phyloP scores from a whole-genome alignment of 2,888 invertebrate species.

The Plusia festucae region DNA sequence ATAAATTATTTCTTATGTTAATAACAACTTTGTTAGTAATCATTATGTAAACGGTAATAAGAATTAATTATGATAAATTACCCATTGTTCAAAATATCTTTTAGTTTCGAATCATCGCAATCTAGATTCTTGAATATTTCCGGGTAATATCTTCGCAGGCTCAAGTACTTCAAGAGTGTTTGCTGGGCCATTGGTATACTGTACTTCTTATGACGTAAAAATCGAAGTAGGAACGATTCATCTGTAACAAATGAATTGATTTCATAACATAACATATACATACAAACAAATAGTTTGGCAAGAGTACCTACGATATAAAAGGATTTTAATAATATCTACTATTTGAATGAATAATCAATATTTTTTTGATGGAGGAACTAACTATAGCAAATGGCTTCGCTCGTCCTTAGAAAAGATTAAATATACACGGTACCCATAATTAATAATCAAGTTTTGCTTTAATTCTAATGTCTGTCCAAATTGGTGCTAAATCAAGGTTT shows the following conservation, averaged over 20 bases:
- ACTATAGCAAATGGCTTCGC: no score
- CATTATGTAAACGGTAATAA: no score
- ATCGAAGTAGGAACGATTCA: constrained; percentile 92
- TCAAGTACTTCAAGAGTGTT: constrained; percentile 93
- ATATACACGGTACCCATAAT: no score
- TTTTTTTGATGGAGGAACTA: no score
- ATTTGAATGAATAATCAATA: no score
- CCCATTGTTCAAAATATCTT: constrained; percentile 91
- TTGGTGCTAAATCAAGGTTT: no score
- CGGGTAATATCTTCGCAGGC: constrained; percentile 92
- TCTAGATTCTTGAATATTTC: constrained; percentile 91
- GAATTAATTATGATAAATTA: constrained; percentile 80
- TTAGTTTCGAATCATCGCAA: constrained; percentile 89
- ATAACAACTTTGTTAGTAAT: no score
- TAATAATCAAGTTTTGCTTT: no score
- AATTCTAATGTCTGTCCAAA: no score
- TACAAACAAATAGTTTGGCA: background rate
- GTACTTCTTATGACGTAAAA: constrained; percentile 94
- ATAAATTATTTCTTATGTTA: no score
- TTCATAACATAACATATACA: background rate
- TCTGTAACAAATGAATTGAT: constrained; percentile 82
- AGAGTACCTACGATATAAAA: background rate
- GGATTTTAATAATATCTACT: no score
- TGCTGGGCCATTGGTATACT: constrained; percentile 94
- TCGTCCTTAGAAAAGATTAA: no score